Evolutionary conservation across 1,140 invertebrate species (phyloP), one percentile per base, ranked within the genome.

Genomic region (Nasonia giraulti): DNA sequence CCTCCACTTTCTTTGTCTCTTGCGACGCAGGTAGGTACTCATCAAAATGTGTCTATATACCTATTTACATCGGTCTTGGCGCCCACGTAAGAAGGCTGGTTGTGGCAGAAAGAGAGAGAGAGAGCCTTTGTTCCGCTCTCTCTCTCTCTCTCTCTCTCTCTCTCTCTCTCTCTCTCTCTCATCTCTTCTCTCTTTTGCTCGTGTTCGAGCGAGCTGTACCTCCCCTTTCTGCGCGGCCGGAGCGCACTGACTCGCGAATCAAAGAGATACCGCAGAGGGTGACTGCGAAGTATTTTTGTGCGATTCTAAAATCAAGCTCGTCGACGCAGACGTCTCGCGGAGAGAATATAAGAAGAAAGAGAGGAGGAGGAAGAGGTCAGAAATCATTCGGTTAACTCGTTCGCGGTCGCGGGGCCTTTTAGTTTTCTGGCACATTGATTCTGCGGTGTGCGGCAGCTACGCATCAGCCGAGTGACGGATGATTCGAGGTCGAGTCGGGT

Each of bases 31-130:
- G 80, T 82, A 75, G 80, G 80, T 75, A 44, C 80, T 82, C 80
- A 82, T 82, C 80, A 82, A 82, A 82, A 82, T 75, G 71, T 82
- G 50, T 82, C 80, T 75, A 75, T 75, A 82, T 66, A 75, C 80
- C 80, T 75, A 82, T 82, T 82, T 82, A 75, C 50, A 82, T 82
- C 71, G 80, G 80, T 82, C 73, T 83, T 83, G 82, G 74, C 82
- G 74, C 82, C 82, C 74, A 83, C 82, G 74, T 83, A 69, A 68
- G 74, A 66, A 82, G 73, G 71, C 66, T 75, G 71, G 69, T 44
- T 62, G 27, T 27, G 6, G 55, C 17, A 62, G 55, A 62, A 6
- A 62, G 20, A 62, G 27, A 81, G 44, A 62, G 44, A 62, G 27
- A 81, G 44, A 62, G 44, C 47, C 80, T 82, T 82, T 82, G 80